These are phyloP conservation scores for Amia ocellicauda DNA, from an alignment of 2,113 vertebrate genomes.

Conservation along the genomic window DNA sequence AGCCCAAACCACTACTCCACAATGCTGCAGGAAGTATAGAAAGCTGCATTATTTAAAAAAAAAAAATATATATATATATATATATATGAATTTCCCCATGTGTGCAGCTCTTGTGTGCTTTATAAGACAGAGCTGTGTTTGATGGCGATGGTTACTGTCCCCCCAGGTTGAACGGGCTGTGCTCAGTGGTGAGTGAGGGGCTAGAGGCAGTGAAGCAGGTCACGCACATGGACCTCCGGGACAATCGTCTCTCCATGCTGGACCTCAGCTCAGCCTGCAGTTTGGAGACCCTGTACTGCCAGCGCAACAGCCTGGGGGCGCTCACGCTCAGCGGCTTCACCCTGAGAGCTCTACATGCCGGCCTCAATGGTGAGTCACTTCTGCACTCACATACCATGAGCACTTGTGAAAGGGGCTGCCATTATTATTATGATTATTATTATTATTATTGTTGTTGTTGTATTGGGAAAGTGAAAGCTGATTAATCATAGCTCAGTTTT, in stretches of 20 bases:
- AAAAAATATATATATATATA: too few relatives aligned
- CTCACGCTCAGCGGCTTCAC: conserved; percentile 83
- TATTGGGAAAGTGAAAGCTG: too few relatives aligned
- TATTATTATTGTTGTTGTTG: too few relatives aligned
- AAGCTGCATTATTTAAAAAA: too few relatives aligned
- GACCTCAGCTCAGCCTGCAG: conserved; percentile 80
- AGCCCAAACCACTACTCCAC: too few relatives aligned
- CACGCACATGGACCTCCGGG: conserved; percentile 82
- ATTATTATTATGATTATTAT: neutral
- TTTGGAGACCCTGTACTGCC: conserved; percentile 88
- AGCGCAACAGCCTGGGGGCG: conserved; percentile 81
- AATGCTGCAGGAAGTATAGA: too few relatives aligned
- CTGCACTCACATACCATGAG: too few relatives aligned
- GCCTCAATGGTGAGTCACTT: conserved; percentile 78
- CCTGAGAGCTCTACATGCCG: conserved; percentile 78
- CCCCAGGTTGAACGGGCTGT: conserved; percentile 80
- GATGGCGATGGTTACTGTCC: neutral
- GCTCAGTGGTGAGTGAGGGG: conserved; percentile 61
- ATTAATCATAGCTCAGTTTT: too few relatives aligned
- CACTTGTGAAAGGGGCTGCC: too few relatives aligned
- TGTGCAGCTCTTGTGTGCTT: too few relatives aligned
- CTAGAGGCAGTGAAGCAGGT: conserved; percentile 76
- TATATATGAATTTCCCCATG: too few relatives aligned
- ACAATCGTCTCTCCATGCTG: conserved; percentile 78
- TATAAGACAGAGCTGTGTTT: neutral